Evolutionary conservation across 2,113 vertebrate genomes (phyloP).

Genomic region (Eonycteris spelaea): DNA sequence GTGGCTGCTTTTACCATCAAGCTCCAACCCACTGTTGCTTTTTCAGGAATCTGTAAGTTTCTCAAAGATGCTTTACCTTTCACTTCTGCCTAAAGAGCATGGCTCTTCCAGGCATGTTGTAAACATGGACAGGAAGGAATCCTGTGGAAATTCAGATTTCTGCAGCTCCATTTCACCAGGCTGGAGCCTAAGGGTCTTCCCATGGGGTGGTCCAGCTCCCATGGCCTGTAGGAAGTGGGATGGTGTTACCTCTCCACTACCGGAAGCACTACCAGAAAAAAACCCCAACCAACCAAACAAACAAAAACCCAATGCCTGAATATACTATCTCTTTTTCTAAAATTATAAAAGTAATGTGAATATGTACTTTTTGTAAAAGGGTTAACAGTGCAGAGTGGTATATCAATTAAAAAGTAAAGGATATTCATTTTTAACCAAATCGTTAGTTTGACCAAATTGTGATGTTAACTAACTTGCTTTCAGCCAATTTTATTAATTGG

Average conservation of each 20-base stretch:
- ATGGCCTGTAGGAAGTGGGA: background rate
- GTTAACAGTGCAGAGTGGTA: background rate
- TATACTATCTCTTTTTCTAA: background rate
- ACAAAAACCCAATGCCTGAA: background rate
- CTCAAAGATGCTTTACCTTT: background rate
- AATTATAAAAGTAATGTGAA: background rate
- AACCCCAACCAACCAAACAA: too few relatives aligned
- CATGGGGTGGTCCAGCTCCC: background rate
- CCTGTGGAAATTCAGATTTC: background rate
- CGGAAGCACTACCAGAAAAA: background rate
- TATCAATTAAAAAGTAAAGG: background rate
- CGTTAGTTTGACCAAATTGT: background rate
- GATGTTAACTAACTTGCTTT: background rate
- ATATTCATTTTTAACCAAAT: background rate
- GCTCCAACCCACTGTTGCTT: background rate
- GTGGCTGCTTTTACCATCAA: background rate
- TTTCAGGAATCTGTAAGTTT: background rate
- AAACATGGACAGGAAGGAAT: background rate
- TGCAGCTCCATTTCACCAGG: background rate
- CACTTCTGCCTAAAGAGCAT: background rate
- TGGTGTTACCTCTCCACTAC: background rate
- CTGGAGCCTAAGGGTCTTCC: background rate
- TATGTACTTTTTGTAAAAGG: background rate
- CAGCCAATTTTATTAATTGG: background rate
- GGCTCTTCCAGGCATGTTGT: background rate